Evolutionary conservation across 2,113 vertebrate species (phyloP).

Genomic region (Speoplatyrhinus poulsoni): DNA sequence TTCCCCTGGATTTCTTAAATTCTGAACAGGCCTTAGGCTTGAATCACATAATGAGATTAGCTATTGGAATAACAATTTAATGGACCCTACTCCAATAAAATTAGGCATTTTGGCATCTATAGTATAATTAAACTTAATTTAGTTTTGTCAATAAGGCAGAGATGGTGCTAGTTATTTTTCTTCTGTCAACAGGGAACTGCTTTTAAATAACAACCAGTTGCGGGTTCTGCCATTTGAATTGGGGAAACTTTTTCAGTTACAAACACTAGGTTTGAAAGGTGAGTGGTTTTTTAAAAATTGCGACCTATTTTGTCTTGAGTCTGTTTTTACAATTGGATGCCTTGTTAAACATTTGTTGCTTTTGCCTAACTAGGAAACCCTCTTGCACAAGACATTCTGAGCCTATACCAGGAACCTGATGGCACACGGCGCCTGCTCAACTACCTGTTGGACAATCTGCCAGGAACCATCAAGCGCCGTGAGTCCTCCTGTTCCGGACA

Average conservation of each 20-base stretch:
- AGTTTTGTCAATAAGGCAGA: background rate
- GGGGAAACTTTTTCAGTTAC: slow-evolving; percentile 99
- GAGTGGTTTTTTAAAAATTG: slow-evolving; percentile 52
- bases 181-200: slow-evolving; percentile 89
- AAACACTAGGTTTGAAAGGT: slow-evolving; percentile 99
- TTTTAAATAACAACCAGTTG: slow-evolving; percentile 99
- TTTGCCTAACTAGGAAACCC: slow-evolving; percentile 86
- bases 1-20: background rate
- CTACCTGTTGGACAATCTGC: slow-evolving; percentile 99
- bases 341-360: slow-evolving; percentile 11
- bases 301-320: slow-evolving; percentile 35
- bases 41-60: too few relatives aligned
- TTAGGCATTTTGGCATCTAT: background rate
- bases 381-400: slow-evolving; percentile 98
- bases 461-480: slow-evolving; percentile 97
- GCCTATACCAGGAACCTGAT: slow-evolving; percentile 97
- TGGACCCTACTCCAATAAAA: background rate
- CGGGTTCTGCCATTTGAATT: slow-evolving; percentile 99
- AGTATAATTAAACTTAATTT: background rate
- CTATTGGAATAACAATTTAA: too few relatives aligned
- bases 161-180: background rate
- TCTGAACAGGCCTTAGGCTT: too few relatives aligned
- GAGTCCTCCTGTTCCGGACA: slow-evolving; percentile 67
- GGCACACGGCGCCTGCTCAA: slow-evolving; percentile 95
- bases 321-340: slow-evolving; percentile 1